Percentiles rank a stretch among this genome's conserved stretches.
Evolutionary conservation across 2,888 invertebrate species (phyloP).

Genomic region (Hydrotaea cyrtoneurina): DNA sequence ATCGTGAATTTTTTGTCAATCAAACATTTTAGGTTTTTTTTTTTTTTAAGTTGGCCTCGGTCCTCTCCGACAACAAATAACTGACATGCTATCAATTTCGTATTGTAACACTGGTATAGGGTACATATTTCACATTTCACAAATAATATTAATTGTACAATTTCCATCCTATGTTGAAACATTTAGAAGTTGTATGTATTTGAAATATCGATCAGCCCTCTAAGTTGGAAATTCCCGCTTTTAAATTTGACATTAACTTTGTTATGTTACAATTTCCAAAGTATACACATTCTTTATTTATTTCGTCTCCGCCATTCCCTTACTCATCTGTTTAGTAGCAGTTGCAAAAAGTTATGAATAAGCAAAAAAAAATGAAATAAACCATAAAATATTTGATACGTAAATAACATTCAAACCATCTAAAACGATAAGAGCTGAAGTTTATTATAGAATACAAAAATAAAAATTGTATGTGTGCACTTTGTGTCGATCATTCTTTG

Average conservation of each 20-base stretch:
- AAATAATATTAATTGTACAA: too few species aligned
- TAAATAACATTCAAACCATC: conserved; percentile 36
- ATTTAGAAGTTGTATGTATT: too few species aligned
- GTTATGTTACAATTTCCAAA: not conserved
- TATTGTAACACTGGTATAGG: too few species aligned
- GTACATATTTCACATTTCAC: too few species aligned
- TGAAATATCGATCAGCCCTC: too few species aligned
- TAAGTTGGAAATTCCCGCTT: too few species aligned
- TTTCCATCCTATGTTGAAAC: too few species aligned
- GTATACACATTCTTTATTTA: not conserved
- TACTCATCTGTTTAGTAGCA: not conserved
- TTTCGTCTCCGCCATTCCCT: not conserved
- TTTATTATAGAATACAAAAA: conserved; percentile 9
- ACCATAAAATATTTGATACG: conserved; percentile 33
- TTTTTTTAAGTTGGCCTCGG: too few species aligned
- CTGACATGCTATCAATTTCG: too few species aligned
- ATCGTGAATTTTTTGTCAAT: too few species aligned
- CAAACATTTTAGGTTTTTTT: too few species aligned
- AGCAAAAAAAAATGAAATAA: conserved; percentile 29
- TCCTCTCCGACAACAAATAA: too few species aligned
- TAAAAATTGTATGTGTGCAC: not conserved
- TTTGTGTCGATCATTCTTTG: not conserved
- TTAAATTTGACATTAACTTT: not conserved
- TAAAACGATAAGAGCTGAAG: conserved; percentile 33
- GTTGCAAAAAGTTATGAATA: conserved; percentile 29